phyloP scores from a whole-genome alignment of 2,113 vertebrate genomes.

The Gavia stellata region DNA sequence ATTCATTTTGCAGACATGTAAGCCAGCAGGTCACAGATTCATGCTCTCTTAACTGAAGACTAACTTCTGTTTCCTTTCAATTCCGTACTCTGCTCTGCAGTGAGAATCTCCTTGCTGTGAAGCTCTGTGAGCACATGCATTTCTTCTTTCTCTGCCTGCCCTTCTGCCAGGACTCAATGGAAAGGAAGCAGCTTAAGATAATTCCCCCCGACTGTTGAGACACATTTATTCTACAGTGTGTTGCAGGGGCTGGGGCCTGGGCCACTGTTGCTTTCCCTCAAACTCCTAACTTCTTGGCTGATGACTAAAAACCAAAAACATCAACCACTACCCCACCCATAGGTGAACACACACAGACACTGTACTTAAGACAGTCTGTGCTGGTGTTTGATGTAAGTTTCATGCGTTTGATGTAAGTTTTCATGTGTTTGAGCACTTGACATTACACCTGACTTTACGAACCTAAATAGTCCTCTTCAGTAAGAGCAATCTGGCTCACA shows the following conservation, averaged over 20 bases:
- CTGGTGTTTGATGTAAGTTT: background rate
- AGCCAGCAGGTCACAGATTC: background rate
- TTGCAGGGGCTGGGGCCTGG: background rate
- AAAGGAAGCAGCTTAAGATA: background rate
- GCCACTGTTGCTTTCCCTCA: background rate
- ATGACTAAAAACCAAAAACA: background rate
- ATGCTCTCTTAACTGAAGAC: background rate
- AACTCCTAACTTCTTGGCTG: background rate
- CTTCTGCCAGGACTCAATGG: background rate
- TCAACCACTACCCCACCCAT: background rate
- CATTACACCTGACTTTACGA: background rate
- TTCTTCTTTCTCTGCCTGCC: background rate
- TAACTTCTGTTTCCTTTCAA: background rate
- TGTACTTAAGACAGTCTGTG: background rate
- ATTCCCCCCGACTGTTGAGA: background rate
- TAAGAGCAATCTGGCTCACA: background rate
- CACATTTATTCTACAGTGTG: background rate
- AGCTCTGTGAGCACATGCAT: background rate
- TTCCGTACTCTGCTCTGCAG: background rate
- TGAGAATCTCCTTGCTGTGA: background rate
- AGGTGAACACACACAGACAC: fast-evolving
- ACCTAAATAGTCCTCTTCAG: background rate
- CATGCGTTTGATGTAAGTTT: background rate
- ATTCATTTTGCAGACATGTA: background rate
- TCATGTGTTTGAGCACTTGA: background rate